Percentiles rank a stretch among this genome's conserved stretches.
Evolutionary conservation across 2,888 invertebrate genomes (phyloP).

Genomic region (Bimastos eiseni): DNA sequence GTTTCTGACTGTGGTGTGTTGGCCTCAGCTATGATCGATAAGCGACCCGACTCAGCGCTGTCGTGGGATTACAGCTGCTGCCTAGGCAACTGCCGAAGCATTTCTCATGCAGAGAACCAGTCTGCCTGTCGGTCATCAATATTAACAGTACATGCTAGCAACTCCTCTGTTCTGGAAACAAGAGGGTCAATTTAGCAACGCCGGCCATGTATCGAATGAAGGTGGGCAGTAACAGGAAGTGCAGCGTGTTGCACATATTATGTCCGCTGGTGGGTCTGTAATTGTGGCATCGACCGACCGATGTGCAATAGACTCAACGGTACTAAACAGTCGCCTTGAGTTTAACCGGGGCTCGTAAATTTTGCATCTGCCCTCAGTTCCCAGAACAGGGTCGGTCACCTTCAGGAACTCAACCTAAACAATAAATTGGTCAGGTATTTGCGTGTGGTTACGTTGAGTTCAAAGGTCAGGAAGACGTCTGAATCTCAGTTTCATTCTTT

Average conservation of each 20-base stretch:
- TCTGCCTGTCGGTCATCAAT: not conserved
- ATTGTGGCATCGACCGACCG: not conserved
- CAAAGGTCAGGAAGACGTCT: not conserved
- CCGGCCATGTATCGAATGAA: not conserved
- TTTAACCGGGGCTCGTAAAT: not conserved
- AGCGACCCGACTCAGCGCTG: not conserved
- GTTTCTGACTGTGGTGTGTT: not conserved
- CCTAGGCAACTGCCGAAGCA: not conserved
- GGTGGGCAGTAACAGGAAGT: not conserved
- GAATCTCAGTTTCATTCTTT: not conserved
- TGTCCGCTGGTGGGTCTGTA: no score
- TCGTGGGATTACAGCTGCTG: not conserved
- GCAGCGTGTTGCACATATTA: not conserved
- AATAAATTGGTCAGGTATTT: not conserved
- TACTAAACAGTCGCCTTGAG: not conserved
- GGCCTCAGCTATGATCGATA: not conserved
- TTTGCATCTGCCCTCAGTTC: not conserved
- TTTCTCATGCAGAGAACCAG: not conserved
- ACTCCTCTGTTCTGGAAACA: not conserved
- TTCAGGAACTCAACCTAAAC: not conserved
- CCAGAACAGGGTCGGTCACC: not conserved
- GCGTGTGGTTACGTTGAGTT: not conserved
- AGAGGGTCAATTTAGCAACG: slow-evolving; percentile 3
- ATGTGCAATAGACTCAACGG: not conserved
- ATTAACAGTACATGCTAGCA: not conserved